phyloP scores from a whole-genome alignment of 2,888 invertebrate genomes.

The Argyra leucocephala region DNA sequence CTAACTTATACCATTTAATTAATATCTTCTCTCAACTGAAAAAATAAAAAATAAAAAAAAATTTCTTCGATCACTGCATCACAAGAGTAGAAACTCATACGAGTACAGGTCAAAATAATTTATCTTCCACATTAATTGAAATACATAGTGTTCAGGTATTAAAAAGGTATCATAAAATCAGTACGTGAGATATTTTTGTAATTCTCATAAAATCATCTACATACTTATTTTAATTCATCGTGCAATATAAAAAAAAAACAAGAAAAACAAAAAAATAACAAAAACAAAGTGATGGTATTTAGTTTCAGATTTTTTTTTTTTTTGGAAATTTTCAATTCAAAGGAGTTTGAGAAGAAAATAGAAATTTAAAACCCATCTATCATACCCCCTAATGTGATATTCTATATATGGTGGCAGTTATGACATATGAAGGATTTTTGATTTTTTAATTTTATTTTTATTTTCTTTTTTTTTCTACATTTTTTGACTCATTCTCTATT shows the following conservation, averaged over 20 bases:
- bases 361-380: neutral
- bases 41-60: too few species aligned
- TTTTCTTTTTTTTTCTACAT: neutral
- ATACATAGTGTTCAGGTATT: too few species aligned
- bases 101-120: neutral
- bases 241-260: neutral
- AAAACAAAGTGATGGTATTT: too few species aligned
- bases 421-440: neutral
- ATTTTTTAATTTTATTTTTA: too few species aligned
- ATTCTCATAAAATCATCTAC: neutral
- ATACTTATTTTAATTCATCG: neutral
- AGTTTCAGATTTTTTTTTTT: too few species aligned
- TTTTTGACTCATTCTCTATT: neutral
- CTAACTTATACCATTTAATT: too few species aligned
- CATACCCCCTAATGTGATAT: neutral
- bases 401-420: neutral
- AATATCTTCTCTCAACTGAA: too few species aligned
- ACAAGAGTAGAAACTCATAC: neutral
- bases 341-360: too few species aligned
- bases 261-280: too few species aligned
- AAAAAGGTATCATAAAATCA: neutral
- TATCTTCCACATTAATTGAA: neutral
- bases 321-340: too few species aligned
- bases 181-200: neutral
- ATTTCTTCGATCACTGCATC: too few species aligned